Base-by-base conservation (phyloP, 2,113 vertebrate species). In the Notiomystis cincta region DNA sequence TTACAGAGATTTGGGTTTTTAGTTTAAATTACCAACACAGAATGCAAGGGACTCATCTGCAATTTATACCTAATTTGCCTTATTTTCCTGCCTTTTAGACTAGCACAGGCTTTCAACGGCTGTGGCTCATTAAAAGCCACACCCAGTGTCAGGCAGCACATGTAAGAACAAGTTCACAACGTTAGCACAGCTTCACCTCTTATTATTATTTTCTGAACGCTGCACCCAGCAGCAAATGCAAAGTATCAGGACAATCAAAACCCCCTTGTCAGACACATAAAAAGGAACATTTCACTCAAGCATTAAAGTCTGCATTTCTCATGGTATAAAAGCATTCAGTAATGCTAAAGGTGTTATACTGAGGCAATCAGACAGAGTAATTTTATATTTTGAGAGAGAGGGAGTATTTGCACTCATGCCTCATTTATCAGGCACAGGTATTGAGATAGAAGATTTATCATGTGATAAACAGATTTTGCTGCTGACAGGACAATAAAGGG, bases 401-500 rank as follows among this genome's bases (percentile, higher is more conserved):
- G 82, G 83, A 87, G 35, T 87, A 89, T 90, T 87, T 91, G 86
- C 30, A 38, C 66, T 91, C 82, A 85, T 28, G 65, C 66, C 42
- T 95, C 92, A 76, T 96, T 96, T 91, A 50, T 54, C 70, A 70
- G 51, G 67, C 21, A 50, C 0, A 84, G 48, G 56, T 64, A 85
- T 0, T 3, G 40, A 91, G 54, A 82, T 0, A 97, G 87, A 94
- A 97, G 83, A 97, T 97, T 94, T 88, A 93, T 45, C 80, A 81
- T 33, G 94, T 95, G 96, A 98, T 94, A 90, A 95, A 98, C 92
- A 90, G 96, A 95, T 92, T 97, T 97, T 71, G 96, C 95, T 85
- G 98, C 96, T 97, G 97, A 66, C 42, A 95, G 92, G 70, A 93
- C 93, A 91, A 87, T 87, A 82, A 94, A 93, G 35, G 22, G 73